Evolutionary conservation across 2,113 vertebrate species (phyloP).

Genomic region (Ifrita kowaldi): DNA sequence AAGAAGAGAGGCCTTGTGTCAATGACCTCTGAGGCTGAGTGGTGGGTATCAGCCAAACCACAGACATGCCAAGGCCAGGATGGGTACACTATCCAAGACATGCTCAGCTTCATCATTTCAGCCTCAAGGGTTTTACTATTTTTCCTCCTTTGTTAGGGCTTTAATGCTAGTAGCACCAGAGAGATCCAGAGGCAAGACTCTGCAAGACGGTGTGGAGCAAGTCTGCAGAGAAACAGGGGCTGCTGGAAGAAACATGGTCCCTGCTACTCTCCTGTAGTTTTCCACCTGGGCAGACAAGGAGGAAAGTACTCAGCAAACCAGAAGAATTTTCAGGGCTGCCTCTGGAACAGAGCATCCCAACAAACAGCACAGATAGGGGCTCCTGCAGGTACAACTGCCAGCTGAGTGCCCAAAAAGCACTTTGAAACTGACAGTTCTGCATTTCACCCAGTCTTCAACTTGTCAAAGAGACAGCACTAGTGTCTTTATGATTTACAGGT

Average conservation of each 20-base stretch:
- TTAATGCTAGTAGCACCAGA: not conserved
- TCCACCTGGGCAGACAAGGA: not conserved
- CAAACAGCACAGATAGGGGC: not conserved
- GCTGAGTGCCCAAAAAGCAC: not conserved
- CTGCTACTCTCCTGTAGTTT: not conserved
- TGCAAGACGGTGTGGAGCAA: not conserved
- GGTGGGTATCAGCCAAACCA: not conserved
- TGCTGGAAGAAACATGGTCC: not conserved
- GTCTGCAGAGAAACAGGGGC: not conserved
- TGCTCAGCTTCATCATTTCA: not conserved
- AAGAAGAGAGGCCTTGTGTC: not conserved
- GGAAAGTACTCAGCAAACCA: not conserved
- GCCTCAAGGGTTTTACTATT: not conserved
- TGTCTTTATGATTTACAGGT: not conserved
- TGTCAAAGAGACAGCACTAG: not conserved
- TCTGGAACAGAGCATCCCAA: not conserved
- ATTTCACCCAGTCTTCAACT: not conserved
- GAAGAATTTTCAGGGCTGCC: not conserved
- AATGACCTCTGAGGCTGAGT: not conserved
- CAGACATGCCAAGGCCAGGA: not conserved
- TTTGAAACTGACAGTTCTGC: not conserved
- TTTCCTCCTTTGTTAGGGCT: not conserved
- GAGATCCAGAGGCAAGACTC: not conserved
- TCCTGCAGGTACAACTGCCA: not conserved
- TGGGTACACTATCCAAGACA: accelerated